Base-by-base conservation (phyloP, 2,888 invertebrate genomes). In the Hybos culiciformis region DNA sequence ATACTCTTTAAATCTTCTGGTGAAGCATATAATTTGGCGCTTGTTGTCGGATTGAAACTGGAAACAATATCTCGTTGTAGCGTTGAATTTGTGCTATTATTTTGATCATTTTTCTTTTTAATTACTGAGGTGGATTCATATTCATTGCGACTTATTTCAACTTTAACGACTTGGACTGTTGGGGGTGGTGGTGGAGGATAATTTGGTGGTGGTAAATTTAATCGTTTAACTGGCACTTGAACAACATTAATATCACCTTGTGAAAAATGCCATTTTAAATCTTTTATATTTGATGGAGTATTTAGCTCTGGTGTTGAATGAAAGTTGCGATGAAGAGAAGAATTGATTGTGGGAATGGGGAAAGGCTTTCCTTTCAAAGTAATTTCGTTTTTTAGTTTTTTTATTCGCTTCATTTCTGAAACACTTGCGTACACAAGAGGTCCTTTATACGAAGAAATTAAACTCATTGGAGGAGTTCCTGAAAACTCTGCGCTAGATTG, bases 381-480 rank as follows among this genome's bases (percentile, higher is more conserved):
- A 44, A 66, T 66, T 43, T 66, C 67, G 42, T 62, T 61, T 48
- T 64, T 62, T 4, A 56, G 53, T 45, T 62, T 64, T 46, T 56
- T 61, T 43, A 83, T 82, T 43, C 93, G 76, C 66, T 93, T 93
- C 93, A 93, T 92, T 64, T 93, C 92, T 0, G 92, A 87, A 34
- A 92, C 92, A 59, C 91, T 92, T 36, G 90, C 87, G 66, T 92
- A 93, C 31, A 91, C 90, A 39, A 76, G 69, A 3, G 73, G 70
- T 1, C 71, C 66, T 53, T 74, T 74, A 43, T 82, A 77, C 6
- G 83, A 82, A 9, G 82, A 81, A 6, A 56, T 57, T 21, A 54
- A 61, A 18, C 53, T 48, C 52, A 75, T 72, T 20, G 78, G 77
- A 44, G 78, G 78, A 55, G 70, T 71, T 41, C 70, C 68, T 21